Percentiles rank a stretch among this genome's conserved stretches.
phyloP scores from a whole-genome alignment of 2,797 vertebrate genomes.

The Sparus aurata region DNA sequence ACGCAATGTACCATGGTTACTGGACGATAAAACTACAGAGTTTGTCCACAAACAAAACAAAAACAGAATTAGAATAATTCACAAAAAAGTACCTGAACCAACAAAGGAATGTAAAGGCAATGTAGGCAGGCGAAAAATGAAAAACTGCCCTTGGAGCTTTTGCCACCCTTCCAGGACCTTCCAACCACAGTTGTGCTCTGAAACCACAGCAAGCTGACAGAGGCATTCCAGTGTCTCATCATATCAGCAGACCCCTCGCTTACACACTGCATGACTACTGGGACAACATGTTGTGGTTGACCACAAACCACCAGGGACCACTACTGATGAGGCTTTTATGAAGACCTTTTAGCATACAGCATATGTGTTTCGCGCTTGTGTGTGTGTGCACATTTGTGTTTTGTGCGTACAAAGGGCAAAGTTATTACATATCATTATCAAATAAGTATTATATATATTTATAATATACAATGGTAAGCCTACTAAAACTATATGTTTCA shows the following conservation, averaged over 20 bases:
- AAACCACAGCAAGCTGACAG: slow-evolving; percentile 52
- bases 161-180: slow-evolving; percentile 28
- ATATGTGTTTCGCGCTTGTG: background rate
- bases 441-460: no score
- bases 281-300: slow-evolving; percentile 50
- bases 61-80: slow-evolving; percentile 16
- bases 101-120: slow-evolving; percentile 8
- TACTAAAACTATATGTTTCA: background rate
- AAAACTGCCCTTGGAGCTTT: slow-evolving; percentile 30
- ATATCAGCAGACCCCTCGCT: slow-evolving; percentile 54
- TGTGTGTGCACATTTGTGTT: background rate
- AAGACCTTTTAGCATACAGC: slow-evolving; percentile 32
- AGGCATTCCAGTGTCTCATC: slow-evolving; percentile 66
- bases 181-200: slow-evolving; percentile 36
- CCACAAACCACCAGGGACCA: slow-evolving; percentile 46
- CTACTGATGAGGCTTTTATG: slow-evolving; percentile 32
- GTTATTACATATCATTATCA: no score
- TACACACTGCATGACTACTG: slow-evolving; percentile 47
- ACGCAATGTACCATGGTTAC: background rate
- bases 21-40: background rate
- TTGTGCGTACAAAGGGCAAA: background rate
- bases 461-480: background rate
- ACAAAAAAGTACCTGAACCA: slow-evolving; percentile 15
- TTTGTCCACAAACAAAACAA: slow-evolving; percentile 14
- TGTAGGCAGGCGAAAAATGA: background rate